These are phyloP conservation scores for Pterostichus madidus DNA, from an alignment of 2,888 invertebrate genomes.

Conservation along the genomic window DNA sequence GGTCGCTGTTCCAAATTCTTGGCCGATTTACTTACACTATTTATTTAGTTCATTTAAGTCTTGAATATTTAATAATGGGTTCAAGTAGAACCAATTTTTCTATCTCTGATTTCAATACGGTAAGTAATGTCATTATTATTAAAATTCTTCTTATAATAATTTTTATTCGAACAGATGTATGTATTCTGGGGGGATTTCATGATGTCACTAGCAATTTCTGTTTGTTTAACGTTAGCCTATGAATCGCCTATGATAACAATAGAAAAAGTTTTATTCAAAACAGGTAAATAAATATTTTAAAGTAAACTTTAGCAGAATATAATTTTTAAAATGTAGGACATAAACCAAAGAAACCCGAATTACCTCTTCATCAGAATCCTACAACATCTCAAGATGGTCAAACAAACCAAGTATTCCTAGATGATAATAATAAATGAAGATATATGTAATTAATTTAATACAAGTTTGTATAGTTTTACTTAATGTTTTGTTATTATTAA, in stretches of 20 bases:
- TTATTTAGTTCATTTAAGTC: constrained; percentile 28
- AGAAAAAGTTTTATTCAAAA: constrained; percentile 72
- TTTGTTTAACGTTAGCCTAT: constrained; percentile 75
- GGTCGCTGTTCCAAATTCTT: constrained; percentile 43
- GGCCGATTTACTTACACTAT: constrained; percentile 42
- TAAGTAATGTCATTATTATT: constrained; percentile 9
- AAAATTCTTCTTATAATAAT: background rate
- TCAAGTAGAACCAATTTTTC: background rate
- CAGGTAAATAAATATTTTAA: constrained; percentile 35
- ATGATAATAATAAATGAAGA: background rate
- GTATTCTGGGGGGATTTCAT: constrained; percentile 76
- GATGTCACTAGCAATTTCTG: constrained; percentile 73
- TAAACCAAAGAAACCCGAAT: background rate
- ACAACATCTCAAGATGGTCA: background rate
- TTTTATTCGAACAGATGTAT: constrained; percentile 71
- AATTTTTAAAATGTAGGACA: background rate
- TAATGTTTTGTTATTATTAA: too few relatives aligned
- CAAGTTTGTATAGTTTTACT: too few relatives aligned
- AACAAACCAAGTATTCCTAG: constrained; percentile 2
- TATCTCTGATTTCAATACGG: constrained; percentile 27
- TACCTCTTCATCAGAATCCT: background rate
- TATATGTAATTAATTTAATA: too few relatives aligned
- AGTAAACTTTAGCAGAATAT: background rate
- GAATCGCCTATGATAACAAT: constrained; percentile 76
- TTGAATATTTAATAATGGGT: background rate